Conservation (phyloP, 2,888 invertebrate species). For the Morpho helenor region DNA sequence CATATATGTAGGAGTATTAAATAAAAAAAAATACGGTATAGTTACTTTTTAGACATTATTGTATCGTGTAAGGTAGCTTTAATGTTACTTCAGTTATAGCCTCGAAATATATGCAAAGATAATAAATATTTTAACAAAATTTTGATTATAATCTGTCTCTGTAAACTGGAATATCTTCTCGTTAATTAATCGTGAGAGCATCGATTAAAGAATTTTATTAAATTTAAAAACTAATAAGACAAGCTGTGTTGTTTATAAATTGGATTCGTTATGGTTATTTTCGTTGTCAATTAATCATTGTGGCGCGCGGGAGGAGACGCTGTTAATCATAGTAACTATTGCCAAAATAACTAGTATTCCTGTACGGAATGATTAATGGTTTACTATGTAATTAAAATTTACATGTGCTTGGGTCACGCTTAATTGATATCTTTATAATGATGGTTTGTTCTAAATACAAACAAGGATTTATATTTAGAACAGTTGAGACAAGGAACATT, state of each 20-base stretch:
- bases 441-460: conserved; percentile 13
- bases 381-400: conserved; percentile 53
- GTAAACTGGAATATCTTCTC: too few relatives aligned
- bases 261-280: conserved; percentile 54
- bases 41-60: too few relatives aligned
- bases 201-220: neutral
- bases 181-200: too few relatives aligned
- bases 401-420: conserved; percentile 40
- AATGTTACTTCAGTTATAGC: too few relatives aligned
- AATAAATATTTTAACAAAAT: too few relatives aligned
- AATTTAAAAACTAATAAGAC: neutral
- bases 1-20: too few relatives aligned
- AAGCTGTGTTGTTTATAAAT: conserved; percentile 11
- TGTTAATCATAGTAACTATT: conserved; percentile 57
- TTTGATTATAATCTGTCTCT: too few relatives aligned
- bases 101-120: too few relatives aligned
- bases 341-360: conserved; percentile 71
- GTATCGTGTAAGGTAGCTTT: too few relatives aligned
- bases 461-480: too few relatives aligned
- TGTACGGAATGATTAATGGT: conserved; percentile 60
- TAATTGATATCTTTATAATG: conserved; percentile 37
- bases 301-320: conserved; percentile 40
- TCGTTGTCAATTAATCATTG: conserved; percentile 63
- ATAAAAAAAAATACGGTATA: too few relatives aligned
- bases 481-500: too few relatives aligned